Base-by-base conservation (phyloP, 2,113 vertebrate species). In the Nyctibius bracteatus region DNA sequence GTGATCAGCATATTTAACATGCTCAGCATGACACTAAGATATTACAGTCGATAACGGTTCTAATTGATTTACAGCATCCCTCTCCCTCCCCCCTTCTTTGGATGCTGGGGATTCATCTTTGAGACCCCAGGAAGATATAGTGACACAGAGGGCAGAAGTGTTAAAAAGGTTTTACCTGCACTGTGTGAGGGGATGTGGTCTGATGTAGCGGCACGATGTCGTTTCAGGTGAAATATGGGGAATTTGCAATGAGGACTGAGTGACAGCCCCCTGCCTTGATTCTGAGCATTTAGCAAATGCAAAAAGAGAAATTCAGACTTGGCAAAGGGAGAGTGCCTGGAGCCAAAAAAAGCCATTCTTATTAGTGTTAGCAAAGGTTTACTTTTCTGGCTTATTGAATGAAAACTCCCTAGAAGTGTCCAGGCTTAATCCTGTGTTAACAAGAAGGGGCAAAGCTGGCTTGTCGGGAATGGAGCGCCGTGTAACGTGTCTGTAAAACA, bases 21-120 rank as follows among this genome's bases (percentile, higher is more conserved):
- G 98, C 98, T 98, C 99, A 99, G 99, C 98, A 51, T 98, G 99
- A 97, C 96, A 98, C 96, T 96, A 95, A 98, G 98, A 98, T 98
- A 98, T 97, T 98, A 98, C 96, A 98, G 97, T 97, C 23, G 95
- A 97, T 96, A 97, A 98, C 81, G 82, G 97, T 98, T 98, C 98
- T 98, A 97, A 98, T 98, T 98, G 97, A 98, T 98, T 98, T 98
- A 92, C 94, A 97, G 94, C 97, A 95, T 98, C 94, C 62, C 92
- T 96, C 92, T 85, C 91, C 80, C 73, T 92, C 66, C 89, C 57
- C 54, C 30, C 21, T 83, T 82, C 44, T 37, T 81, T 65, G 89
- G 44, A 27, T 81, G 51, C 71, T 68, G 90, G 90, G 84, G 86
- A 94, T 97, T 94, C 96, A 85, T 91, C 89, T 66, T 80, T 70